These are phyloP conservation scores for Macroglossus sobrinus DNA, from an alignment of 2,113 vertebrate species.

Conservation along the genomic window DNA sequence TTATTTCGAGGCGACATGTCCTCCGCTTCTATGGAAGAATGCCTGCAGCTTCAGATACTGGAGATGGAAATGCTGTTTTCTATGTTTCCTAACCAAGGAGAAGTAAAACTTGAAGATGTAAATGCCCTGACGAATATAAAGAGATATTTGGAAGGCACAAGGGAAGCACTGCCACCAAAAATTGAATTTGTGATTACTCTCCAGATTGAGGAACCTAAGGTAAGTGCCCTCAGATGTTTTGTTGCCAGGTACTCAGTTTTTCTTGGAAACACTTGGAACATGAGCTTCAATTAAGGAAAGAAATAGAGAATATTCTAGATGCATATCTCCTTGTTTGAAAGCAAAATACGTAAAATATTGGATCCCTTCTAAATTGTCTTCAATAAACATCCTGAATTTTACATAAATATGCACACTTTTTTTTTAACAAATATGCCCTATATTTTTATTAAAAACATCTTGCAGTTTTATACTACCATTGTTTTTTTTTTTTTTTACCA, in stretches of 20 bases:
- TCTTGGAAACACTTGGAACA: not conserved
- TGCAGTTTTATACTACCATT: not conserved
- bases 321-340: conserved; percentile 6
- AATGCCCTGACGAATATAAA: conserved; percentile 72
- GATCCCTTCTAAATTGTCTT: not conserved
- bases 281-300: not conserved
- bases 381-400: not conserved
- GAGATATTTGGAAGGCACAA: conserved; percentile 70
- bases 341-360: not conserved
- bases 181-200: conserved; percentile 77
- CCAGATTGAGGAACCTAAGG: conserved; percentile 76
- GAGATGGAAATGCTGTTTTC: conserved; percentile 86
- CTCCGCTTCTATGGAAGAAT: conserved; percentile 64
- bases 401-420: not conserved
- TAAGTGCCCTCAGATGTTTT: conserved; percentile 56
- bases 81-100: conserved; percentile 85
- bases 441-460: conserved; percentile 16
- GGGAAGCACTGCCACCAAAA: conserved; percentile 72
- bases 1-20: conserved; percentile 70
- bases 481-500: not conserved
- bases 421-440: not conserved
- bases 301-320: not conserved
- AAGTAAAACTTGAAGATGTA: conserved; percentile 77
- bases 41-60: conserved; percentile 83
- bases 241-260: not conserved